These are phyloP conservation scores for Physocephala rufipes DNA, from an alignment of 2,888 invertebrate genomes.

Conservation along the genomic window DNA sequence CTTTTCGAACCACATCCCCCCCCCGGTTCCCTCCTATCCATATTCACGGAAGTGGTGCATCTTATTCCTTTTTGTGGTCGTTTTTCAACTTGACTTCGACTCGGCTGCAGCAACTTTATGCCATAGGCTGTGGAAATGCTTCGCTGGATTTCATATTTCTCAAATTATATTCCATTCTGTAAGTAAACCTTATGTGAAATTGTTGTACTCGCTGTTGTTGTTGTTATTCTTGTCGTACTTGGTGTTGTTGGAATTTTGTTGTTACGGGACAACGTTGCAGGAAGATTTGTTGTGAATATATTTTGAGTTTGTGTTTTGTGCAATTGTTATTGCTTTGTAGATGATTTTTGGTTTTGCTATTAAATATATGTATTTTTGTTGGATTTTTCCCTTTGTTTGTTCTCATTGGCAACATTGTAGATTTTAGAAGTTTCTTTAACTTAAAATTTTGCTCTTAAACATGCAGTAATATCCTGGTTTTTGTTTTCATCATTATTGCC, in stretches of 20 bases:
- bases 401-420: not conserved
- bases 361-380: not conserved
- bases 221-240: constrained; percentile 14
- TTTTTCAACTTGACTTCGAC: not conserved
- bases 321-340: not conserved
- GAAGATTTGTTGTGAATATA: not conserved
- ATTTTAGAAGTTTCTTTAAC: not conserved
- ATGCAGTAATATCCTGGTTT: too few relatives aligned
- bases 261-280: not conserved
- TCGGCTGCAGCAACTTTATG: constrained; percentile 5
- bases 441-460: not conserved
- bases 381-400: not conserved
- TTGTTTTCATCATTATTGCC: too few relatives aligned
- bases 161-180: constrained; percentile 23
- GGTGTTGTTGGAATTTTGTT: not conserved
- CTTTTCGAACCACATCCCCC: too few relatives aligned
- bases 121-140: constrained; percentile 23
- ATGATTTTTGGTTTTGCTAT: not conserved
- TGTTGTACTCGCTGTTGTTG: not conserved
- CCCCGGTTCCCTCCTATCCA: too few relatives aligned
- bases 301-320: constrained; percentile 1
- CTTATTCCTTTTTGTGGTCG: too few relatives aligned
- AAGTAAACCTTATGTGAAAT: not conserved
- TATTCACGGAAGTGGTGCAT: too few relatives aligned
- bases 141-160: constrained; percentile 32